Conservation (phyloP, 2,113 vertebrate genomes). For the Bothrops jararaca region DNA sequence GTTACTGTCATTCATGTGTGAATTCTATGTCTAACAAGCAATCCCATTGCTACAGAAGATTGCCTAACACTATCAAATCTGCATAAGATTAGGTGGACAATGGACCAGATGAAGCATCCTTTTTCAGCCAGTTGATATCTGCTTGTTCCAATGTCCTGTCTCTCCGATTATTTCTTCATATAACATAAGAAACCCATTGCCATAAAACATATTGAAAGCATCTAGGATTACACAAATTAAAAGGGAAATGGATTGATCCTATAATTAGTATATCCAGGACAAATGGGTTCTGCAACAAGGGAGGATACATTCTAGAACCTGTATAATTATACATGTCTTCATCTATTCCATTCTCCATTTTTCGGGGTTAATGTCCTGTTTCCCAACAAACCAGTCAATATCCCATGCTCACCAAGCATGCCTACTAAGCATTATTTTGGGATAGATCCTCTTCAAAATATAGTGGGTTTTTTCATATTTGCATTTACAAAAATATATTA, state of each 20-base stretch:
- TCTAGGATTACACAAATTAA: background rate
- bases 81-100: background rate
- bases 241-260: background rate
- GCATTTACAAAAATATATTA: background rate
- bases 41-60: background rate
- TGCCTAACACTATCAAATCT: background rate
- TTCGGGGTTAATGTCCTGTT: background rate
- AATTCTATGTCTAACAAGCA: background rate
- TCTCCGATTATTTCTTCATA: background rate
- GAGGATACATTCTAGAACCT: background rate
- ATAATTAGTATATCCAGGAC: background rate
- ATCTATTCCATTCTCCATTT: background rate
- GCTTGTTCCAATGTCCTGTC: background rate
- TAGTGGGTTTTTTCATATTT: background rate
- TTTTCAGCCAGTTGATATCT: background rate
- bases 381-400: background rate
- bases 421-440: background rate
- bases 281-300: background rate
- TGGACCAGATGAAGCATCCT: background rate
- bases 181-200: background rate
- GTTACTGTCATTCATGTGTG: background rate
- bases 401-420: background rate
- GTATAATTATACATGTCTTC: background rate
- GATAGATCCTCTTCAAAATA: background rate
- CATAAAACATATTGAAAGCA: background rate